These are phyloP conservation scores for Musca vetustissima DNA, from an alignment of 1,140 invertebrate genomes.

Conservation along the genomic window DNA sequence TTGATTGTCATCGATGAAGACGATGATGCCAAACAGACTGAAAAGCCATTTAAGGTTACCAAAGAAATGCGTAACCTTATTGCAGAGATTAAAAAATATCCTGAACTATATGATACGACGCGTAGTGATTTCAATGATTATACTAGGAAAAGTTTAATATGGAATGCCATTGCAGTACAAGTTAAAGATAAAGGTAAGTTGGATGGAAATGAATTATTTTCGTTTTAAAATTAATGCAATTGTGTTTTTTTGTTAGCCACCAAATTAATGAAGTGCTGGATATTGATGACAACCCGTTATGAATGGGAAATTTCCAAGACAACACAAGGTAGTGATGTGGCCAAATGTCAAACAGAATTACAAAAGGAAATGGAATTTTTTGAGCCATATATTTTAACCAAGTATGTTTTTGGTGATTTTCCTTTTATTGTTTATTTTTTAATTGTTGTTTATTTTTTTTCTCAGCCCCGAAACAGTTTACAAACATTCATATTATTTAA, in stretches of 20 bases:
- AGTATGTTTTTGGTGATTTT: slow-evolving; percentile 4
- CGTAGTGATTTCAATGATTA: slow-evolving; percentile 31
- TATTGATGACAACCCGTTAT: slow-evolving; percentile 39
- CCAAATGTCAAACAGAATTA: slow-evolving; percentile 6
- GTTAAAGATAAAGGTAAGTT: slow-evolving; percentile 38
- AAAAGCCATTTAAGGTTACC: neutral
- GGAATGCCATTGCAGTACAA: slow-evolving; percentile 42
- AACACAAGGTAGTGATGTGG: neutral
- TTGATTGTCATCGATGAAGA: slow-evolving; percentile 24
- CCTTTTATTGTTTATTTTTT: neutral
- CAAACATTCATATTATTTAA: slow-evolving; percentile 38
- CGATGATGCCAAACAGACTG: slow-evolving; percentile 2
- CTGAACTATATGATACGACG: slow-evolving; percentile 36
- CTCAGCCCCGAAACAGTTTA: slow-evolving; percentile 32
- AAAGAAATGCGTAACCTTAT: neutral
- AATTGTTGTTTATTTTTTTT: slow-evolving; percentile 15
- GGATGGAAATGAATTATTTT: neutral
- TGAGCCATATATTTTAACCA: slow-evolving; percentile 18
- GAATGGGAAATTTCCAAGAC: slow-evolving; percentile 41
- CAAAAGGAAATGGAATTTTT: slow-evolving; percentile 31
- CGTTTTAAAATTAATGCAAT: neutral
- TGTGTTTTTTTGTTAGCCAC: slow-evolving; percentile 34
- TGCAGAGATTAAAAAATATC: slow-evolving; percentile 33
- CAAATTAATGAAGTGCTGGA: slow-evolving; percentile 47
- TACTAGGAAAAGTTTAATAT: slow-evolving; percentile 38